Conservation (phyloP, 2,797 vertebrate genomes). For the Silurus lanzhouensis region DNA sequence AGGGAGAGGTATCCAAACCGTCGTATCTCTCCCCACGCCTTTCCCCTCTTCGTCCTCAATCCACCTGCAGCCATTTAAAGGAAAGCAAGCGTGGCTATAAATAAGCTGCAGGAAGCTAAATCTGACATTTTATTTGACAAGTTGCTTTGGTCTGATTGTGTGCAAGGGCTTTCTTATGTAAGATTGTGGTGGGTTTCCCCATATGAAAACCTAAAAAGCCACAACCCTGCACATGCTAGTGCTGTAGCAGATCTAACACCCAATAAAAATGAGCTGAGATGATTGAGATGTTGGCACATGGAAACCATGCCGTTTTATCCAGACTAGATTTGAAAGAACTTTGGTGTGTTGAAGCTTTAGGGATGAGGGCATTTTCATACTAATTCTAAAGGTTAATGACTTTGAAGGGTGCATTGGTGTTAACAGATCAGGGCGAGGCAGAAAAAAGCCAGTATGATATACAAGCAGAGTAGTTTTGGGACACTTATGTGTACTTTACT, state of each 20-base stretch:
- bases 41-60: constrained; percentile 5
- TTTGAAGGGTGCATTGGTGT: constrained; percentile 33
- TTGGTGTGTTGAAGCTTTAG: not conserved
- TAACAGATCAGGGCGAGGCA: constrained; percentile 71
- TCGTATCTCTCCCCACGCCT: constrained; percentile 29
- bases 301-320: not conserved
- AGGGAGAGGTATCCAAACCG: constrained; percentile 36
- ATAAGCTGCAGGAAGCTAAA: constrained; percentile 31
- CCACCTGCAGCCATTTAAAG: constrained; percentile 27
- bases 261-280: not conserved
- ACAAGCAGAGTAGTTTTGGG: constrained; percentile 65
- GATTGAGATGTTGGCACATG: not conserved
- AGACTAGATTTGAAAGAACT: not conserved
- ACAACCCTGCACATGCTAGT: not conserved
- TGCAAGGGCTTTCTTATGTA: constrained; percentile 4
- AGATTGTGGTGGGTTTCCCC: not conserved
- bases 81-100: constrained; percentile 30
- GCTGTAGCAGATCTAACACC: not conserved
- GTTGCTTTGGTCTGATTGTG: not conserved
- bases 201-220: not conserved
- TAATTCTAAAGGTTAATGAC: not conserved
- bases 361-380: not conserved
- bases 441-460: constrained; percentile 60
- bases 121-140: not conserved
- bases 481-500: constrained; percentile 6